Percentiles rank a stretch among this genome's conserved stretches.
Evolutionary conservation across 1,140 invertebrate species (phyloP).

Genomic region (Trichogramma pretiosum): DNA sequence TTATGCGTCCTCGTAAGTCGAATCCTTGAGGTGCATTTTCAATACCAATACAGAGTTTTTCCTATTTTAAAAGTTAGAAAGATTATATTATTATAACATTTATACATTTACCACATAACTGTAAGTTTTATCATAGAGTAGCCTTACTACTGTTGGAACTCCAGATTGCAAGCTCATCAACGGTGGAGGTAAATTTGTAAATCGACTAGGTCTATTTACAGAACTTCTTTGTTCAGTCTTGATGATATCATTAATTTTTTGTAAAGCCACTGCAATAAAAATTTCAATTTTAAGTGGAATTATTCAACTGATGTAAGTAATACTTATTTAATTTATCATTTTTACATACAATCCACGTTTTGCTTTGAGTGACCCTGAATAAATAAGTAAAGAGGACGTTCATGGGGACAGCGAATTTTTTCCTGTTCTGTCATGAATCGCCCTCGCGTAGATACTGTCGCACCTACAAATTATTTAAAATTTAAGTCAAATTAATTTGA

Average conservation of each 20-base stretch:
- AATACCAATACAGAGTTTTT: conserved; percentile 69
- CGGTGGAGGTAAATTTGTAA: conserved; percentile 46
- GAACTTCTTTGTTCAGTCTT: conserved; percentile 43
- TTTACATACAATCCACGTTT: conserved; percentile 51
- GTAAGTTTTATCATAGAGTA: conserved; percentile 11
- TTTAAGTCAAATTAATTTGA: conserved; percentile 3
- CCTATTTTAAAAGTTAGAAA: conserved; percentile 36
- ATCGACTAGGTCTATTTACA: conserved; percentile 42
- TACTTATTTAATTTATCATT: conserved; percentile 7
- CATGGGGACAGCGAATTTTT: conserved; percentile 45
- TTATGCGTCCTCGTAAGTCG: conserved; percentile 63
- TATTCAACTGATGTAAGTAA: conserved; percentile 1
- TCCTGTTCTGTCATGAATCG: conserved; percentile 54
- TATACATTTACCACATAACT: not conserved
- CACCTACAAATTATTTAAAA: conserved; percentile 42
- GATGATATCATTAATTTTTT: conserved; percentile 55
- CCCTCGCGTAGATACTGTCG: conserved; percentile 55
- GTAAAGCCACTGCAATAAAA: conserved; percentile 51
- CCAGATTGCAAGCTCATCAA: conserved; percentile 45
- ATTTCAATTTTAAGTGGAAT: conserved; percentile 6
- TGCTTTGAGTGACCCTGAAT: conserved; percentile 54
- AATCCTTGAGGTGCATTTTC: conserved; percentile 69
- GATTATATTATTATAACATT: not conserved
- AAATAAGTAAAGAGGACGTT: conserved; percentile 53
- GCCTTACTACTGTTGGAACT: conserved; percentile 37